Evolutionary conservation across 2,113 vertebrate species (phyloP).

Genomic region (Labeo rohita): DNA sequence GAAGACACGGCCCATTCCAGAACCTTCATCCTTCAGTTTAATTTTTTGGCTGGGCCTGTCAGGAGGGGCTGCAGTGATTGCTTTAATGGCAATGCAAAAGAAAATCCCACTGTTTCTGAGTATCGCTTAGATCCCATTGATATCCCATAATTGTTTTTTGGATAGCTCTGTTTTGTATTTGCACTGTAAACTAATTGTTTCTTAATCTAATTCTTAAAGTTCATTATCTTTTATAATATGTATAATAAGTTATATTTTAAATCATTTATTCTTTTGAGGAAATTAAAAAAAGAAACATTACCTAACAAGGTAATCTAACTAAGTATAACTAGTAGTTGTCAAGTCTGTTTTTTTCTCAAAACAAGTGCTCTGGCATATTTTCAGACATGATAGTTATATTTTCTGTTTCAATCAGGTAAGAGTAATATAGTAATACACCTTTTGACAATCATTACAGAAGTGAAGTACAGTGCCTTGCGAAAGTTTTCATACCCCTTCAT

Average conservation of each 20-base stretch:
- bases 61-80: slow-evolving; percentile 51
- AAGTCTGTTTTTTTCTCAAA: too few relatives aligned
- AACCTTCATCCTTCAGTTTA: background rate
- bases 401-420: too few relatives aligned
- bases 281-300: too few relatives aligned
- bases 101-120: background rate
- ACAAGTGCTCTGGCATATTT: too few relatives aligned
- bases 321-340: too few relatives aligned
- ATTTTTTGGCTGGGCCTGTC: slow-evolving; percentile 57
- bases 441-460: too few relatives aligned
- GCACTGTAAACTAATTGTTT: background rate
- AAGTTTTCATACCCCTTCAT: too few relatives aligned
- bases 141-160: background rate
- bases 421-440: too few relatives aligned
- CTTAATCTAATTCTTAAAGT: background rate
- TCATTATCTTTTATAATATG: background rate
- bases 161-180: background rate
- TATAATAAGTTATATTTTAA: background rate
- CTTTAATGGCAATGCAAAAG: slow-evolving; percentile 16
- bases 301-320: too few relatives aligned
- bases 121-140: background rate
- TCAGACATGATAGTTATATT: too few relatives aligned
- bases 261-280: too few relatives aligned
- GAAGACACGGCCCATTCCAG: slow-evolving; percentile 75
- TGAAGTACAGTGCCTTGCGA: too few relatives aligned